Base-by-base conservation (phyloP, 1,140 invertebrate genomes). In the Hycleus phaleratus region DNA sequence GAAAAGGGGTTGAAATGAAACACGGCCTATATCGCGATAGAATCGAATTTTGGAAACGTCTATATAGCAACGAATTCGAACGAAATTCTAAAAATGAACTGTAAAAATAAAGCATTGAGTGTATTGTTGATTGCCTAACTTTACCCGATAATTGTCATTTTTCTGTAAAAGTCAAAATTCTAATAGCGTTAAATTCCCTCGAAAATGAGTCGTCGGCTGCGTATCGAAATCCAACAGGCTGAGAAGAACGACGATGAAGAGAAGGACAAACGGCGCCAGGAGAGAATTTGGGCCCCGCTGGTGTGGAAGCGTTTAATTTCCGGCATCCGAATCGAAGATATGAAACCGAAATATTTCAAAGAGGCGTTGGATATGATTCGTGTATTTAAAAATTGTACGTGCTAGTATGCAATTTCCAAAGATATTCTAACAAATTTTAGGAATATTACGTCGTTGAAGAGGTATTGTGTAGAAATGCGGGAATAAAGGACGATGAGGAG, bases 281-380 rank as follows among this genome's bases (percentile, higher is more conserved):
- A 67, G 43, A 72, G 76, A 43, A 81, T 84, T 49, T 77, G 74
- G 56, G 77, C 78, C 0, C 82, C 83, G 0, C 70, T 82, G 0
- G 71, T 78, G 8, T 85, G 83, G 83, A 73, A 76, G 8, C 68
- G 74, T 5, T 67, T 79, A 10, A 65, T 76, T 1, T 67, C 71
- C 43, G 78, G 77, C 2, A 71, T 81, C 39, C 72, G 77, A 51
- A 82, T 85, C 45, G 72, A 79, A 44, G 83, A 85, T 68, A 63
- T 85, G 1, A 77, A 79, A 63, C 77, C 81, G 47, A 70, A 66
- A 9, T 70, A 78, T 48, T 83, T 79, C 58, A 75, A 82, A 1
- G 78, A 82, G 55, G 78, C 77, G 3, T 58, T 81, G 2, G 69
- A 71, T 38, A 62, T 85, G 48, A 72, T 85, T 42, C 10, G 11